phyloP scores from a whole-genome alignment of 2,113 vertebrate species.

The Chionomys nivalis region DNA sequence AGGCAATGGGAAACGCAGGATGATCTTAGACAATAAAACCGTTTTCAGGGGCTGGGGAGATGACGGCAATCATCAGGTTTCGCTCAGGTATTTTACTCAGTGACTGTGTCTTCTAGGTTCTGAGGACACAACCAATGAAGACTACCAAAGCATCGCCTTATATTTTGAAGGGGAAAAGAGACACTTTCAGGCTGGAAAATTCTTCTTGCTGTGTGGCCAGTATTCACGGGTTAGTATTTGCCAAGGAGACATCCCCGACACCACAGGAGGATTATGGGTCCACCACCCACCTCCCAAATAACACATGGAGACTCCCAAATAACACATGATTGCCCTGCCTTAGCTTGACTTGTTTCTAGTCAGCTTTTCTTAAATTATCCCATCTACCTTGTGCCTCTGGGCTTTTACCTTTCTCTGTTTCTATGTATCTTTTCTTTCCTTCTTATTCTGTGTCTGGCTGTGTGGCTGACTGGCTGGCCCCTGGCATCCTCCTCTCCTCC shows the following conservation, averaged over 20 bases:
- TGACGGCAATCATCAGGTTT: background rate
- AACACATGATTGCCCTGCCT: no score
- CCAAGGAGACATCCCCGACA: background rate
- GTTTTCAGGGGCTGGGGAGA: background rate
- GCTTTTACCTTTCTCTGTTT: no score
- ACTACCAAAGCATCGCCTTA: constrained; percentile 97
- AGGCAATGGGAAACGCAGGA: background rate
- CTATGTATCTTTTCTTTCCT: no score
- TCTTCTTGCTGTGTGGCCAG: constrained; percentile 96
- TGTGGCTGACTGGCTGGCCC: no score
- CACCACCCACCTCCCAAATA: no score
- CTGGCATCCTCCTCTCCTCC: no score
- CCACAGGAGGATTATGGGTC: background rate
- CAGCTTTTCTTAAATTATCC: no score
- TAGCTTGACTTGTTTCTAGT: no score
- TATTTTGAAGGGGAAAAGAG: constrained; percentile 98
- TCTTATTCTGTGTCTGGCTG: no score
- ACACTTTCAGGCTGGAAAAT: constrained; percentile 96
- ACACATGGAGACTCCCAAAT: no score
- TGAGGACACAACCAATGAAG: constrained; percentile 91
- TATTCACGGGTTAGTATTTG: constrained; percentile 91
- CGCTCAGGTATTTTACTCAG: background rate
- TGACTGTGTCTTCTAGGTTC: constrained; percentile 87
- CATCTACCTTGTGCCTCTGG: no score
- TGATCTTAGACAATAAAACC: constrained; percentile 34